Base-by-base conservation (phyloP, 2,888 invertebrate species). In the Meiosimyza decipiens region DNA sequence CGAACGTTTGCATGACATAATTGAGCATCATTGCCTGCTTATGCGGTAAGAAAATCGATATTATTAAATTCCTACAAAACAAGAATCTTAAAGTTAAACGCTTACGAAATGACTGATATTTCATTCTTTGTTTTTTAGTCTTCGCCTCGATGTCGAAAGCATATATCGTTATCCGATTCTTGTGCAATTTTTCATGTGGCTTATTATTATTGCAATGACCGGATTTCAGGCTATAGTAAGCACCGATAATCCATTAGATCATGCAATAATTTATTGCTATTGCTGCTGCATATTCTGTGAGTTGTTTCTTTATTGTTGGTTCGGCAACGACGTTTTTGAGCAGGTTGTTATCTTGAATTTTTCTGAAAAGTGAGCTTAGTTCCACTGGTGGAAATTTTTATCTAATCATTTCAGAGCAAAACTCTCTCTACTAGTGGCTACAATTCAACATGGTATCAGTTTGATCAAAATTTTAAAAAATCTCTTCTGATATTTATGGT, bases 271-370 rank as follows among this genome's bases (percentile, higher is more conserved):
- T 73, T 83, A 82, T 60, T 79, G 79, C 1, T 77, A 83, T 63
- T 78, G 80, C 13, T 73, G 77, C 63, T 82, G 83, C 59, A 77
- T 82, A 47, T 78, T 84, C 18, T 77, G 76, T 4, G 78, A 85
- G 50, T 72, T 85, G 5, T 81, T 83, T 12, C 40, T 80, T 2
- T 83, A 81, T 50, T 84, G 83, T 66, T 84, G 81, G 80, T 82
- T 81, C 66, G 83, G 82, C 16, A 84, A 82, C 70, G 81, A 82
- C 64, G 80, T 82, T 2, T 79, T 78, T 49, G 82, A 81, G 18
- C 80, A 81, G 80, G 82, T 81, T 71, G 1, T 2, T 40, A 40
- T 6, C 9, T 40, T 40, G 9, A 40, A 6, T 9, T 1, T 40
- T 40, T 40, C 22, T 22, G 3, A 22, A 22, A 22, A 22, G 22